These are phyloP conservation scores for Cacatua alba DNA, from an alignment of 2,113 vertebrate genomes.

Conservation along the genomic window DNA sequence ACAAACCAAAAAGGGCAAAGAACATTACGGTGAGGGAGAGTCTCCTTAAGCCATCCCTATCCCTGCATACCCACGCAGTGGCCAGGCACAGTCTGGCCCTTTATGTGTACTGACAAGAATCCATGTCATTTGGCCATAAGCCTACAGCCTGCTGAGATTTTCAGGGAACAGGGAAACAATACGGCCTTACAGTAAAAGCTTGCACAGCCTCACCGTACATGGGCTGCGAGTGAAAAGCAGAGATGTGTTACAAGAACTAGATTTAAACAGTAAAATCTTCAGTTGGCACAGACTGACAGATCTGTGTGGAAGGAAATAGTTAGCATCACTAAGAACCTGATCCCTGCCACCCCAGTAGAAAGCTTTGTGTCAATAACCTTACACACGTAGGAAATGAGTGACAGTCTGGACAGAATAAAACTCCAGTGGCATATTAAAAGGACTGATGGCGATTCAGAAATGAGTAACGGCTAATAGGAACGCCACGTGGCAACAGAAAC, in stretches of 20 bases:
- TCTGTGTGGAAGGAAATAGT: not conserved
- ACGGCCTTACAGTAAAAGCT: not conserved
- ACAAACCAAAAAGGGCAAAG: not conserved
- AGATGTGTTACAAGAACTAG: not conserved
- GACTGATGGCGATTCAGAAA: conserved; percentile 18
- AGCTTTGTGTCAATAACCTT: not conserved
- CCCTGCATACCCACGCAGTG: not conserved
- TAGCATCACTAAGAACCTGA: not conserved
- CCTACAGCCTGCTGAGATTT: conserved; percentile 41
- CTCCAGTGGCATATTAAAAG: not conserved
- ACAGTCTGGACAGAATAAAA: not conserved
- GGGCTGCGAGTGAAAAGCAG: not conserved
- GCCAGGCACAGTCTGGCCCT: conserved; percentile 34
- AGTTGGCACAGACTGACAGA: not conserved
- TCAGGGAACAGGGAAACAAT: conserved; percentile 53
- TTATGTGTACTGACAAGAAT: conserved; percentile 32
- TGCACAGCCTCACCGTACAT: not conserved
- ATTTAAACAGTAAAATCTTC: not conserved
- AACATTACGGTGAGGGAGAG: not conserved
- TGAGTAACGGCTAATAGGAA: conserved; percentile 12
- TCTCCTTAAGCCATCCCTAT: not conserved
- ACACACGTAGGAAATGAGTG: not conserved
- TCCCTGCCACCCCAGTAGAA: not conserved
- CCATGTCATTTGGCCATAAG: not conserved
- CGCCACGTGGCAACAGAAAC: not conserved